Evolutionary conservation across 2,888 invertebrate genomes (phyloP).

Genomic region (Allacma fusca): DNA sequence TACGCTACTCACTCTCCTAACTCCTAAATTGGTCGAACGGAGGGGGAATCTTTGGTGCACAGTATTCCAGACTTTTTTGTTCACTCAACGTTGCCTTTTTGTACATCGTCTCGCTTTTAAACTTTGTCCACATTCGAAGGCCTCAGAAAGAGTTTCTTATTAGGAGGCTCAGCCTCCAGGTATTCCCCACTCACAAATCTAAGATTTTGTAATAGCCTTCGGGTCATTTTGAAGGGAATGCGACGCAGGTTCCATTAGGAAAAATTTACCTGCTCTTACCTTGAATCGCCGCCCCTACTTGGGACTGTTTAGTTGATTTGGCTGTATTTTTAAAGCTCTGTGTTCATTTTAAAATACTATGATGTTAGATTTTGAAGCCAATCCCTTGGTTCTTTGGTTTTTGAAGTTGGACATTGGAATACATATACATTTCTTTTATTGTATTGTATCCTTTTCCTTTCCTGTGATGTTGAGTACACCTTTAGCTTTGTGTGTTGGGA

Average conservation of each 20-base stretch:
- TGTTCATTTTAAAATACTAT: no score
- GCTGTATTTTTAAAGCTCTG: no score
- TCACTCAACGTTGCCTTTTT: constrained; percentile 36
- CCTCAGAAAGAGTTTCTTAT: constrained; percentile 12
- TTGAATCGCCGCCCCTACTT: not conserved
- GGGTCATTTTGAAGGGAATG: constrained; percentile 37
- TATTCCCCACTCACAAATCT: constrained; percentile 17
- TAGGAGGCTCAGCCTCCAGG: constrained; percentile 30
- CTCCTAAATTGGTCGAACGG: constrained; percentile 30
- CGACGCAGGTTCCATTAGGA: constrained; percentile 24
- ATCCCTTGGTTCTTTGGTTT: no score
- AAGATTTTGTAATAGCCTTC: constrained; percentile 20
- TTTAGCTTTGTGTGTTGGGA: no score
- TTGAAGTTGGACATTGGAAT: no score
- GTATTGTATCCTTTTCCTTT: no score
- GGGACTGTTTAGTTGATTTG: no score
- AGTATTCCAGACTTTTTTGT: constrained; percentile 32
- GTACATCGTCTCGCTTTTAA: constrained; percentile 14
- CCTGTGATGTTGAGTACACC: no score
- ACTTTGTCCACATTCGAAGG: not conserved
- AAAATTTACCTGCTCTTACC: constrained; percentile 1
- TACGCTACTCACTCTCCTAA: constrained; percentile 9
- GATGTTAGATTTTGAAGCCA: no score
- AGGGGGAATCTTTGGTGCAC: constrained; percentile 19
- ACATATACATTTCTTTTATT: no score